Percentiles rank a stretch among this genome's conserved stretches.
Conservation (phyloP, 2,888 invertebrate species). For the Drosophila basisetae region DNA sequence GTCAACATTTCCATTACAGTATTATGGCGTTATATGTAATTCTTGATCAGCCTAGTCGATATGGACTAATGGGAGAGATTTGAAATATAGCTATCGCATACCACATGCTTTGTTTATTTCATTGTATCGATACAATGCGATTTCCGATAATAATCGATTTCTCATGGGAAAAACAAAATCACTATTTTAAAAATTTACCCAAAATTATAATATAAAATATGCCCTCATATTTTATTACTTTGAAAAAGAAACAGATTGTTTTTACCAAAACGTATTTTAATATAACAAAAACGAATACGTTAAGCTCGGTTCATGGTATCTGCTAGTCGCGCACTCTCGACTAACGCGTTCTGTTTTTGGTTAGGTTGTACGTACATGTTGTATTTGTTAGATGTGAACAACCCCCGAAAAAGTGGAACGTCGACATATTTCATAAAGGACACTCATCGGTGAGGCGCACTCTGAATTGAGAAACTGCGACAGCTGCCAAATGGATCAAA, state of each 20-base stretch:
- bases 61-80: background rate
- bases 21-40: background rate
- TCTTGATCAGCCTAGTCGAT: background rate
- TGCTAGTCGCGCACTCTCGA: background rate
- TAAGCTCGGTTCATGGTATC: background rate
- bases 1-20: background rate
- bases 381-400: constrained; percentile 22
- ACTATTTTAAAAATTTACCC: background rate
- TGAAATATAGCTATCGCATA: background rate
- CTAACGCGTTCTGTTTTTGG: background rate
- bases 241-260: background rate
- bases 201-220: background rate
- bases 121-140: background rate
- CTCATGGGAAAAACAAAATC: background rate
- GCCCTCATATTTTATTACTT: background rate
- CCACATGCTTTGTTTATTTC: background rate
- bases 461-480: constrained; percentile 59
- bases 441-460: constrained; percentile 61
- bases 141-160: background rate
- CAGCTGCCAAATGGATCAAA: constrained; percentile 64
- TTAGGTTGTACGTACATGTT: background rate
- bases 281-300: background rate
- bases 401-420: constrained; percentile 47
- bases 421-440: constrained; percentile 57
- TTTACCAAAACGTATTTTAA: background rate